Conservation (phyloP, 2,888 invertebrate species). For the Polyommatus iphigenia region DNA sequence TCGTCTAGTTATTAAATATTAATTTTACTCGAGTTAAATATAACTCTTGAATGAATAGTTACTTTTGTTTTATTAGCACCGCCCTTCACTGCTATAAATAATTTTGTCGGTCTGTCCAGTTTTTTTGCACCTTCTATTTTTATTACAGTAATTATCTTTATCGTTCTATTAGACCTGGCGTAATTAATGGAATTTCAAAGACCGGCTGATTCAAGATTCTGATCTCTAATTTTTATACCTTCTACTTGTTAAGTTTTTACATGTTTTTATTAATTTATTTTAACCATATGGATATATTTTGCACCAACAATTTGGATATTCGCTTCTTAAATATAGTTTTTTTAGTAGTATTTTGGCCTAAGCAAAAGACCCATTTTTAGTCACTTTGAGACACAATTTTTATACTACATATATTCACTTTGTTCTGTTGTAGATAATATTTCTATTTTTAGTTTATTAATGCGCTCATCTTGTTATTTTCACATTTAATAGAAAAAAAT, state of each 20-base stretch:
- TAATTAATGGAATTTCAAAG: conserved; percentile 13
- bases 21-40: neutral
- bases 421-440: no score
- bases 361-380: no score
- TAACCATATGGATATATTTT: no score
- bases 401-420: no score
- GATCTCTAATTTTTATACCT: neutral
- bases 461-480: no score
- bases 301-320: no score
- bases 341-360: no score
- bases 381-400: no score
- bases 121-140: conserved; percentile 4
- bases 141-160: conserved; percentile 7
- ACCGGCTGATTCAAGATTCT: conserved; percentile 15
- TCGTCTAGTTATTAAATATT: neutral
- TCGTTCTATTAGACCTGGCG: neutral
- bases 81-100: conserved; percentile 11
- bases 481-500: no score
- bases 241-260: neutral
- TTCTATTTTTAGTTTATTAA: no score
- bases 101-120: conserved; percentile 2
- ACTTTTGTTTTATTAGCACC: neutral
- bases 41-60: neutral
- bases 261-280: neutral
- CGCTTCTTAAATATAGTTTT: no score